Evolutionary conservation across 2,797 vertebrate genomes (phyloP), one percentile per base, ranked within the genome.

Genomic region (Hypotaenidia philippensis): DNA sequence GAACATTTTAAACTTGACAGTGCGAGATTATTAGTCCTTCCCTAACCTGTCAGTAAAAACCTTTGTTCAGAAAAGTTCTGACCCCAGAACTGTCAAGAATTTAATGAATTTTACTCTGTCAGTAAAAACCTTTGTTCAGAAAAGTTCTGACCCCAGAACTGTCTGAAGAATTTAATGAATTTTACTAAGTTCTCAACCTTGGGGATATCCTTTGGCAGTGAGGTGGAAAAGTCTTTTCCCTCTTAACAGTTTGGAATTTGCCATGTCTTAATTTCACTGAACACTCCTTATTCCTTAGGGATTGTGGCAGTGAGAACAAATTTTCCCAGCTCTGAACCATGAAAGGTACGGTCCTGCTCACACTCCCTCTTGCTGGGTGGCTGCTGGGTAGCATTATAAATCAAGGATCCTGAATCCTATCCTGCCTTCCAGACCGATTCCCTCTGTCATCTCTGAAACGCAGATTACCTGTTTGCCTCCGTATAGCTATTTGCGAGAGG

Each of bases 341-440:
- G 0, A 66, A 44, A 27, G 19, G 47, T 0, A 1, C 2, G 4
- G 20, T 83, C 4, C 71, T 31, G 22, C 31, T 36, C 0, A 0
- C 0, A 0, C 21, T 89, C 40, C 40, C 47, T 52, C 70, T 49
- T 40, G 16, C 31, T 47, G 64, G 18, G 55, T 4, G 63, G 38
- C 59, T 79, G 38, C 60, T 63, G 87, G 87, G 59, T 79, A 83
- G 53, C 0, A 8, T 10, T 56, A 17, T 27, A 36, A 75, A 84
- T 50, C 71, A 26, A 13, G 49, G 76, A 22, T 34, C 16, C 66
- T 5, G 27, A 90, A 45, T n/a, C 44, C 2, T 0, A 6, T 57
- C 57, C 88, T 11, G 50, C 22, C 59, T 64, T 56, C 78, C 76
- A 50, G 50, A 2, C 32, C 0, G 12, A 5, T 56, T 76, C 74